Evolutionary conservation across 2,113 vertebrate genomes (phyloP), one percentile per base, ranked within the genome.

Genomic region (Corythaeola cristata): DNA sequence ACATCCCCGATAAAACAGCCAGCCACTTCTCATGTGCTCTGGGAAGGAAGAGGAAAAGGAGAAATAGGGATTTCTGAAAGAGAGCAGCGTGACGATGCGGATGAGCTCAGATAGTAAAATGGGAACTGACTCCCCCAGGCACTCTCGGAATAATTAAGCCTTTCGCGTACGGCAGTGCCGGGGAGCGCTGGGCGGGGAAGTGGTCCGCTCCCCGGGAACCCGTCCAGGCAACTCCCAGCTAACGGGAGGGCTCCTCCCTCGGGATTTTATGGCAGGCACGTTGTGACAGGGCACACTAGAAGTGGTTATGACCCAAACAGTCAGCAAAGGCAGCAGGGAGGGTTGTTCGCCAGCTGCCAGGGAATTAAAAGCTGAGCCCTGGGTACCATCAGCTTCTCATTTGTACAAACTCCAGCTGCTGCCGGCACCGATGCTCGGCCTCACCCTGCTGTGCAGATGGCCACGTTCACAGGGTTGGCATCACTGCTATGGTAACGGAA

Each of bases 21-120:
- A 60, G 4, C 1, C 18, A 1, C 45, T 53, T 50, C 74, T 50
- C 41, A 0, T 23, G 1, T 0, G 21, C 63, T 76, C 93, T 80
- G 84, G 90, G 93, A 93, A 96, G 88, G 90, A 96, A 94, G 82
- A 83, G 68, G 88, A 45, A 85, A 79, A 89, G 75, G 21, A 60
- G 74, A 33, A 87, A 11, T 0, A 37, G 73, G 76, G 74, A 85
- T 88, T 97, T 85, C n/a, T 91, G 90, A 32, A 47, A 52, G 33
- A 5, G 53, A 3, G 33, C 64, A 1, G 2, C 0, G 2, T 56
- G 82, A 78, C 5, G 3, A 24, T 8, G 58, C 71, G 3, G 92
- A 49, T 74, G 90, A 93, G 76, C 90, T 64, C 94, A 74, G 87
- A 21, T 0, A 18, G 58, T 11, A 2, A 39, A 76, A 44, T 39